Base-by-base conservation (phyloP, 2,888 invertebrate genomes). In the Eudasyphora cyanicolor region DNA sequence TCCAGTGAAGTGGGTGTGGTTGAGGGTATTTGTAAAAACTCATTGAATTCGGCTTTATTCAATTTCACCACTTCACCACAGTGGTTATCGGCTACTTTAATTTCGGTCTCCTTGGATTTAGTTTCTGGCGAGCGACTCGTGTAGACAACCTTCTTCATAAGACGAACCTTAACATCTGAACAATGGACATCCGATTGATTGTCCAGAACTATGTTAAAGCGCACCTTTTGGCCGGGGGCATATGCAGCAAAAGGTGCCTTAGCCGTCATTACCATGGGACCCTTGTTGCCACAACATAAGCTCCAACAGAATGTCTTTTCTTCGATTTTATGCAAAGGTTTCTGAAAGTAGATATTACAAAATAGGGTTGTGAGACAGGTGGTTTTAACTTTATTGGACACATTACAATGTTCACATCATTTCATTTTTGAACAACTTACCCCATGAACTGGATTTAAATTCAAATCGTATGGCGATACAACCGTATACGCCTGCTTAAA, bases 401-500 rank as follows among this genome's bases (percentile, higher is more conserved):
- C n/a, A n/a, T n/a, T n/a, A n/a, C n/a, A n/a, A n/a, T n/a, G n/a
- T n/a, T n/a, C n/a, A n/a, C n/a, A n/a, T n/a, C n/a, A n/a, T n/a
- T n/a, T n/a, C n/a, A n/a, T n/a, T n/a, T n/a, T n/a, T n/a, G n/a
- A n/a, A n/a, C n/a, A n/a, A 82, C 91, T 89, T 92, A 96, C 96
- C 91, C 93, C 93, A 83, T 95, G 94, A 82, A 94, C 93, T 8
- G 94, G 93, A 90, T 95, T 95, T 78, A 94, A 92, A 92, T 97
- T 97, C 82, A 98, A 93, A 92, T 97, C 97, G 87, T 96, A 93
- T 10, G 95, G 94, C 82, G 96, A 95, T 76, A 96, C 93, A 10
- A 98, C 95, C 38, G 96, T 96, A 88, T 97, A 97, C 4, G 95
- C 94, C 89, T 94, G 94, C 90, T 96, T 96, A n/a, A 95, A 95